These are phyloP conservation scores for Glossophaga mutica DNA, from an alignment of 2,797 vertebrate genomes.

Conservation along the genomic window DNA sequence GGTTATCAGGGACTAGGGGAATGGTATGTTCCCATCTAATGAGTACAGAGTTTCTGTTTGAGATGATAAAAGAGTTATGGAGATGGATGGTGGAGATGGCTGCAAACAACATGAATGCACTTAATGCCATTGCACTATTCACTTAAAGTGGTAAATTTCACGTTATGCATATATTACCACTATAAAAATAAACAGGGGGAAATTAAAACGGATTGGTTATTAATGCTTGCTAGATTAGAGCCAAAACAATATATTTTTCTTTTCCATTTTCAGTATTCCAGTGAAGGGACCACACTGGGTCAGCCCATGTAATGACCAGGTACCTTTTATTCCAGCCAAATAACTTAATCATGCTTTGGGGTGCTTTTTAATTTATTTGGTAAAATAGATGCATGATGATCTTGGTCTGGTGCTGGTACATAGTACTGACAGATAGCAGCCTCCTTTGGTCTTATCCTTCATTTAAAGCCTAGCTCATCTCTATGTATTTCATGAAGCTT, in stretches of 20 bases:
- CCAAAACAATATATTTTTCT: background rate
- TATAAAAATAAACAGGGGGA: background rate
- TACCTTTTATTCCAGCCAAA: background rate
- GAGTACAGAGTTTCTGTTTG: background rate
- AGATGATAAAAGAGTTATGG: background rate
- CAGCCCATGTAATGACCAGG: background rate
- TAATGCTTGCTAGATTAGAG: background rate
- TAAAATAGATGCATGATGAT: background rate
- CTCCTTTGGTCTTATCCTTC: background rate
- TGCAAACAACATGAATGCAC: background rate
- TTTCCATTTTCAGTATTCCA: background rate
- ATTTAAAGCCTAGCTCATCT: background rate
- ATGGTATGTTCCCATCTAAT: background rate
- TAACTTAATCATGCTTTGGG: background rate
- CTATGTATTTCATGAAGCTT: background rate
- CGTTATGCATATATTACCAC: background rate
- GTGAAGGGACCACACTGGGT: background rate
- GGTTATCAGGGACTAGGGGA: too few species aligned
- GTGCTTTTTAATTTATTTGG: background rate
- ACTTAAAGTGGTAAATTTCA: background rate
- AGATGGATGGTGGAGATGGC: background rate
- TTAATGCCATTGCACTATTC: background rate
- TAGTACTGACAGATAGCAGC: background rate
- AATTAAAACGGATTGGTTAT: background rate
- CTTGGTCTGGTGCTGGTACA: background rate